These are phyloP conservation scores for Mycetomoellerius zeteki DNA, from an alignment of 1,140 invertebrate genomes.

Conservation along the genomic window DNA sequence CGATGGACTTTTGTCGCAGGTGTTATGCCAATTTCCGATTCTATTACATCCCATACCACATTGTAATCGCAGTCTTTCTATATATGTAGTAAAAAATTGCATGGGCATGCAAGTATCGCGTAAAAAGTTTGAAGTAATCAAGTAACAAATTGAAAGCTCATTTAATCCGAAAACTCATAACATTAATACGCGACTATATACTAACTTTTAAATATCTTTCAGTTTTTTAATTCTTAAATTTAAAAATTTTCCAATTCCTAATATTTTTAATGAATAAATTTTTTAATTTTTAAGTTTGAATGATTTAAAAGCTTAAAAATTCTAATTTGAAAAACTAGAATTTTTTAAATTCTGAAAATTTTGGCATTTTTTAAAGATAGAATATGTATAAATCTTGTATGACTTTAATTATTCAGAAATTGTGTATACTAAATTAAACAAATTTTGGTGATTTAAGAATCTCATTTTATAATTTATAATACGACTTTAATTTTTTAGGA, in stretches of 20 bases:
- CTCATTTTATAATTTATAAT: too few relatives aligned
- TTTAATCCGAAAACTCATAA: conserved; percentile 27
- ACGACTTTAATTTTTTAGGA: not conserved
- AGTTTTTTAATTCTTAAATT: not conserved
- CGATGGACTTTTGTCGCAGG: conserved; percentile 26
- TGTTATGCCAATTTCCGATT: conserved; percentile 23
- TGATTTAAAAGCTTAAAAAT: not conserved
- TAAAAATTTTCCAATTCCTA: not conserved
- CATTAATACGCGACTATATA: conserved; percentile 21
- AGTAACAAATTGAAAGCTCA: conserved; percentile 26
- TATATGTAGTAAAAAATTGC: conserved; percentile 26
- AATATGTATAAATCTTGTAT: not conserved
- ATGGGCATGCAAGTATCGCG: not conserved
- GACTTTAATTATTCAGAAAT: not conserved
- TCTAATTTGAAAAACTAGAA: not conserved
- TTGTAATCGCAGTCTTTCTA: conserved; percentile 41
- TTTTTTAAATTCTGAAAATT: not conserved
- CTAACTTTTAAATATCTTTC: not conserved
- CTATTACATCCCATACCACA: conserved; percentile 19
- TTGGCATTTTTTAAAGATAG: not conserved
- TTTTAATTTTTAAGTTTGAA: not conserved
- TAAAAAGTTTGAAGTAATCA: conserved; percentile 27
- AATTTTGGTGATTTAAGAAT: not conserved
- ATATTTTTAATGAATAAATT: not conserved
- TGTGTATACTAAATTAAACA: not conserved